Base-by-base conservation (phyloP, 2,888 invertebrate genomes). In the Papilio elwesi region DNA sequence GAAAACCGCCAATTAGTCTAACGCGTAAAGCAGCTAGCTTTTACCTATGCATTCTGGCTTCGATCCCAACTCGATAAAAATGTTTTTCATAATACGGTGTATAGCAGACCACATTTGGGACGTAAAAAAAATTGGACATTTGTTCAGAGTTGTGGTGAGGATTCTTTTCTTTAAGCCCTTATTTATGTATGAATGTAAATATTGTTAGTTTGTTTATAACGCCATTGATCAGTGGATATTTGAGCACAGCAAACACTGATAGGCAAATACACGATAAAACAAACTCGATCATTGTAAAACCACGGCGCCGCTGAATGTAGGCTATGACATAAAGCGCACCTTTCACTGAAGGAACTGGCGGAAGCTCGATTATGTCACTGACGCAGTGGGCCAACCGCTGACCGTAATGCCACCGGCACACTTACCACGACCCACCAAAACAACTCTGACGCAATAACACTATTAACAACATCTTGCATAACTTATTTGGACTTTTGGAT, bases 381-480 rank as follows among this genome's bases (percentile, higher is more conserved):
- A 78, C 85, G 82, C 85, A 90, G 85, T 92, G 89, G 92, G 92
- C 87, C 92, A 92, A 87, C 88, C 85, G 84, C 86, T 90, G 91
- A 91, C 91, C 92, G 92, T 86, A 88, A 91, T 92, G 87, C 83
- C 83, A 52, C 52, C 89, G 92, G 86, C 92, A 92, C 86, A 92
- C 91, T 93, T 93, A 90, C 87, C 86, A 84, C 90, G 90, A 90
- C 88, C 89, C 87, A 89, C 89, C 90, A 91, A 91, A 91, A 91
- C 90, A 91, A 87, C 83, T 83, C 85, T 92, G 91, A 90, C 92
- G 90, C 90, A 91, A 91, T 87, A 85, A 77, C 76, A 73, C 77
- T 83, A 82, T 88, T 87, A 86, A 88, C 87, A 89, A 87, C 87
- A 85, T 83, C 81, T 92, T 91, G 84, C 88, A 85, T 88, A 90